A percentile compares a stretch with the other conserved stretches of the same genome.
These are phyloP conservation scores for Acrocephalus arundinaceus DNA, from an alignment of 2,113 vertebrate species.

Conservation along the genomic window DNA sequence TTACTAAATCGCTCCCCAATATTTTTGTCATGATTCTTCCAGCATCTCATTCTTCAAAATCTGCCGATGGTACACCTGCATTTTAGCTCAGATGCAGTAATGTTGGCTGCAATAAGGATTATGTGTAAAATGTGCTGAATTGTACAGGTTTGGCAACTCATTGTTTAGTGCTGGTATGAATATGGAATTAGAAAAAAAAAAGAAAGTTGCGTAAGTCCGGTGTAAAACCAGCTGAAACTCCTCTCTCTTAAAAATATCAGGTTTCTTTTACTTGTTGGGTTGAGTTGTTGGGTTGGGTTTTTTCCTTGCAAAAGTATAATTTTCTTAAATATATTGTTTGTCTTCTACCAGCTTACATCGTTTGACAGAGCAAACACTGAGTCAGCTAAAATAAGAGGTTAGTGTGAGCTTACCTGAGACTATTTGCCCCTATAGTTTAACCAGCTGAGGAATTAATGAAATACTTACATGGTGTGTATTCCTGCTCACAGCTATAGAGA, in stretches of 20 bases:
- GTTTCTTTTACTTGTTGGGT: background rate
- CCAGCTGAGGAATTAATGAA: background rate
- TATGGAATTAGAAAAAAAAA: background rate
- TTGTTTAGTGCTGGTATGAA: background rate
- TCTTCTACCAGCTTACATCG: slow-evolving; percentile 84
- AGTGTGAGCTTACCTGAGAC: background rate
- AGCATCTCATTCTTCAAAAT: background rate
- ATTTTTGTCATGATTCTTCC: background rate
- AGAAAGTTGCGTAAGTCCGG: background rate
- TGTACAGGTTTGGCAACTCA: background rate
- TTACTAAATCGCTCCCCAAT: background rate
- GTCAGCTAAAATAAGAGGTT: slow-evolving; percentile 93
- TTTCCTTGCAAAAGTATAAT: background rate
- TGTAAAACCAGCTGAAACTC: background rate
- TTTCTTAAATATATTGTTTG: slow-evolving; percentile 31
- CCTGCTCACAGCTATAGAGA: slow-evolving; percentile 84
- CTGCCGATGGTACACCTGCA: background rate
- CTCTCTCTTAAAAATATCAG: background rate
- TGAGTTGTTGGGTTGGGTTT: background rate
- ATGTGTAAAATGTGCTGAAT: background rate
- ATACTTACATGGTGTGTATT: background rate
- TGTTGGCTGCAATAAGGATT: background rate
- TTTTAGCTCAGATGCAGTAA: background rate
- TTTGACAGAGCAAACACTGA: slow-evolving; percentile 92
- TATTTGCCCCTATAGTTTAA: background rate